Evolutionary conservation across 2,888 invertebrate genomes (phyloP), one percentile per base, ranked within the genome.

Genomic region (Tenodera sinensis): DNA sequence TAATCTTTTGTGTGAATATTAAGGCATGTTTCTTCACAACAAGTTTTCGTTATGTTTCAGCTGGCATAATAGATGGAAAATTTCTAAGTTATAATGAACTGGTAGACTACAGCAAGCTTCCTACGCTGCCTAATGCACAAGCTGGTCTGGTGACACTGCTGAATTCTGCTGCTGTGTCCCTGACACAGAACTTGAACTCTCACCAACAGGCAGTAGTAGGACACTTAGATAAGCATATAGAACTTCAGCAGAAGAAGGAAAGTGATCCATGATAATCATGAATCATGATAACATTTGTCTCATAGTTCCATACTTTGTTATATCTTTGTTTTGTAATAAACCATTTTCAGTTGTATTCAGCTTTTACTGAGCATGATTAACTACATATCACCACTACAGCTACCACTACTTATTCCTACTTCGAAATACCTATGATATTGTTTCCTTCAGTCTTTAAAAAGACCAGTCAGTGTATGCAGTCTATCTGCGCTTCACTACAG

Each of bases 41-140:
- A 42, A 1, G 1, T 9, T 89, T 83, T 47, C 88, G 83, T 28
- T 34, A 15, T 88, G 85, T 93, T 93, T 91, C 93, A 96, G 96
- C 95, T 92, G 97, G 96, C n/a, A 95, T 97, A 90, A 94, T 96
- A 88, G 96, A 97, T 91, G 95, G 96, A 85, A 94, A 94, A 89
- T 93, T 97, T 47, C 91, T 97, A 91, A 96, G 95, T 90, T 95
- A 95, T 91, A 96, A 96, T 92, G 96, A 97, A 91, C 93, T 97
- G 54, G 92, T 96, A 42, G 94, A 95, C 91, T 97, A 95, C 91
- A 96, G 96, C 89, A 93, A 94, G 92, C 93, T 97, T 92, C 95
- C 96, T 0, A 95, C 95, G 92, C 92, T 97, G 86, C 95, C 95
- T 91, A 93, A 94, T 28, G 95, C 96, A 0, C 95, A 96, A 92